Percentiles rank a stretch among this genome's conserved stretches.
Conservation (phyloP, 2,888 invertebrate genomes). For the Callinectes sapidus region DNA sequence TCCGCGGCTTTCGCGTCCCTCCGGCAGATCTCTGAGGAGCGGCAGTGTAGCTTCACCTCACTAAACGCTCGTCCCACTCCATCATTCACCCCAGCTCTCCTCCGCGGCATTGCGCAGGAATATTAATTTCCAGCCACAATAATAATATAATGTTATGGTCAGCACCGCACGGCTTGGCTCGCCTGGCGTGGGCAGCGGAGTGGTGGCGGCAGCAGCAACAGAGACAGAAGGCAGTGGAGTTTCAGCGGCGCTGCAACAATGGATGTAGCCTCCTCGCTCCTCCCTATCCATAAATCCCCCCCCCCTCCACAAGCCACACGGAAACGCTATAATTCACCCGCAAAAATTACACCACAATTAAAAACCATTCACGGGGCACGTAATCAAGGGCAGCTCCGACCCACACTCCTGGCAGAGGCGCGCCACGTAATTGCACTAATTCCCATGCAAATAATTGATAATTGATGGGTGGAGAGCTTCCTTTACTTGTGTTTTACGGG, state of each 20-base stretch:
- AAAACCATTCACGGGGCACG: neutral
- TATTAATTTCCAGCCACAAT: slow-evolving; percentile 30
- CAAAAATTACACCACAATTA: slow-evolving; percentile 35
- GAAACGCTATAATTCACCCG: slow-evolving; percentile 1
- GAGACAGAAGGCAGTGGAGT: neutral
- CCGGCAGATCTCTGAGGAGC: neutral
- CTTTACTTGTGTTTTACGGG: neutral
- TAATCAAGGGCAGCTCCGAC: slow-evolving; percentile 34
- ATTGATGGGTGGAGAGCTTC: slow-evolving; percentile 42
- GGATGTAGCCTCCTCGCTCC: neutral
- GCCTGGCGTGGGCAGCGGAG: neutral
- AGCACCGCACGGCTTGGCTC: neutral
- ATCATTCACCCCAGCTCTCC: neutral
- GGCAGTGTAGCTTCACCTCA: neutral
- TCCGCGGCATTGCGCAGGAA: neutral
- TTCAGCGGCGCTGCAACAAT: neutral
- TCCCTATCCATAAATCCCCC: slow-evolving; percentile 8
- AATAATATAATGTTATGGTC: slow-evolving; percentile 23
- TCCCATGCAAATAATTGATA: slow-evolving; percentile 35
- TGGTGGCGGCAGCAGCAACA: neutral
- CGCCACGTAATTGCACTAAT: slow-evolving; percentile 9
- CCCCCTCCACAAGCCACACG: neutral
- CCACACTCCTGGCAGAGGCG: neutral
- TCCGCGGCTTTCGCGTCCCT: neutral
- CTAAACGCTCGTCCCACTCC: neutral